Evolutionary conservation across 2,113 vertebrate species (phyloP).

Genomic region (Gorsachius goisagi): DNA sequence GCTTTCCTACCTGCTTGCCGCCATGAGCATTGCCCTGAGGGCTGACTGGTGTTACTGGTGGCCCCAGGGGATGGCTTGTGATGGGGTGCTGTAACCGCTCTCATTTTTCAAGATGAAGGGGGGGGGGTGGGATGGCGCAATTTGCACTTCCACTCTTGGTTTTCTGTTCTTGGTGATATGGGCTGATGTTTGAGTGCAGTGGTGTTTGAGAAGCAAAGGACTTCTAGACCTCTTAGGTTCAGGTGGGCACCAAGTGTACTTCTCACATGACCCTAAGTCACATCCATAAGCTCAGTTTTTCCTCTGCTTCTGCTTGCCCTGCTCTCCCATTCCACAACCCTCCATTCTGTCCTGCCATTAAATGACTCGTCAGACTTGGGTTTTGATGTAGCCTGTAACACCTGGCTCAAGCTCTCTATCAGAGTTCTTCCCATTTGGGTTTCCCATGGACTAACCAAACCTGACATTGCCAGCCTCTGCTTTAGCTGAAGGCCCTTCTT

Average conservation of each 20-base stretch:
- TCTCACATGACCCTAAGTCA: background rate
- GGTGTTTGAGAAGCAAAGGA: background rate
- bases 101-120: background rate
- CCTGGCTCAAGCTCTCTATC: background rate
- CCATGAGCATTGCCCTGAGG: background rate
- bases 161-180: background rate
- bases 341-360: background rate
- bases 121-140: rapidly evolving
- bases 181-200: background rate
- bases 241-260: background rate
- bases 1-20: background rate
- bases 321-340: background rate
- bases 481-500: background rate
- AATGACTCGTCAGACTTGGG: background rate
- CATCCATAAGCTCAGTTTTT: background rate
- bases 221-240: background rate
- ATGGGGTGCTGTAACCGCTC: background rate
- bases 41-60: background rate
- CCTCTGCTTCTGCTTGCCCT: background rate
- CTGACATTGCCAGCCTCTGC: background rate
- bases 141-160: background rate
- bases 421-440: background rate
- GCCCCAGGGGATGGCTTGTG: background rate
- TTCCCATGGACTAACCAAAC: background rate
- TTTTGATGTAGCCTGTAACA: background rate